Percentiles rank a stretch among this genome's conserved stretches.
Evolutionary conservation across 2,113 vertebrate genomes (phyloP).

Genomic region (Amphiprion percula): DNA sequence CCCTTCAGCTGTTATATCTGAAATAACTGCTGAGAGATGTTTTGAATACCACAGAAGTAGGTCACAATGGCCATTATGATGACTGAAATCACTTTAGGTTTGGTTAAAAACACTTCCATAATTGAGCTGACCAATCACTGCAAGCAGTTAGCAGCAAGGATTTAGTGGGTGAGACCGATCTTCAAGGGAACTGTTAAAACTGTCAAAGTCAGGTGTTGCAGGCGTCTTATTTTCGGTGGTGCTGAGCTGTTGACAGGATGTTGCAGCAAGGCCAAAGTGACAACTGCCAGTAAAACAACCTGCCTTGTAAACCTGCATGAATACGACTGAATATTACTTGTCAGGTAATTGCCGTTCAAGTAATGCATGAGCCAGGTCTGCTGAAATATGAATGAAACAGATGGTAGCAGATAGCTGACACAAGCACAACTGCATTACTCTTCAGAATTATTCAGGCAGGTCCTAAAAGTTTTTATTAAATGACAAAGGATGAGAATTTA

Average conservation of each 20-base stretch:
- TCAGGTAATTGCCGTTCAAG: not conserved
- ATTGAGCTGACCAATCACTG: not conserved
- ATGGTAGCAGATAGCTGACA: slow-evolving; percentile 12
- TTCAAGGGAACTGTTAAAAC: too few species aligned
- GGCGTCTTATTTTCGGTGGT: too few species aligned
- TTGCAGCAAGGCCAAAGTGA: too few species aligned
- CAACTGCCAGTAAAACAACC: too few species aligned
- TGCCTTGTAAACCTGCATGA: not conserved
- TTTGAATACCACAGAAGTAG: slow-evolving; percentile 54
- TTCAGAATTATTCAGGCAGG: slow-evolving; percentile 8
- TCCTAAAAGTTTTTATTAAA: slow-evolving; percentile 14
- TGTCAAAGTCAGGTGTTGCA: too few species aligned
- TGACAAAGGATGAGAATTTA: slow-evolving; percentile 14
- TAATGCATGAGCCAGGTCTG: slow-evolving; percentile 5
- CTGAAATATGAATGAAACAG: slow-evolving; percentile 22
- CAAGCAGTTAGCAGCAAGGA: not conserved
- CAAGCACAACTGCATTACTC: not conserved
- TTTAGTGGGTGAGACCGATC: not conserved
- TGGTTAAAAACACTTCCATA: not conserved
- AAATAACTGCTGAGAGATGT: slow-evolving; percentile 58
- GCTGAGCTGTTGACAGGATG: too few species aligned
- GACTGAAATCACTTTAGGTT: not conserved
- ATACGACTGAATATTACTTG: not conserved
- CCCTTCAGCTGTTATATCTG: slow-evolving; percentile 44
- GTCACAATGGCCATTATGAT: slow-evolving; percentile 19